Evolutionary conservation across 2,888 invertebrate species (phyloP), one percentile per base, ranked within the genome.

Genomic region (Podabrus alpinus): DNA sequence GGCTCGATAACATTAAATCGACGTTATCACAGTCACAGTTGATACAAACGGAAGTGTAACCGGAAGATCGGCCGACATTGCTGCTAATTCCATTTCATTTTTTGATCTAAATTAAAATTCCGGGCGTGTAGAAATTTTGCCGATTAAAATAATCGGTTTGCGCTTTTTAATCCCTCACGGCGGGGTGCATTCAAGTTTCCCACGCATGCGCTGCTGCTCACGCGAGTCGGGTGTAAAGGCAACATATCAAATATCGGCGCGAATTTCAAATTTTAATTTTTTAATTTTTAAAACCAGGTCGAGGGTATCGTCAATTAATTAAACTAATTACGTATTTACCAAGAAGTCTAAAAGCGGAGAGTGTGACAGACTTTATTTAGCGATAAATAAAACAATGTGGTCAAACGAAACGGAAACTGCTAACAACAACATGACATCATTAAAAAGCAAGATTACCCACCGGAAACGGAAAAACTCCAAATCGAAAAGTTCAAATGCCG

Each of bases 391-490:
- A 79, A 82, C 75, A 78, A 87, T 87, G 87, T 87, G 87, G 87
- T 87, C 87, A 76, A 87, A 86, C 79, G 86, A 86, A 80, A 83
- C 85, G 85, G 86, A 86, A 81, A 79, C 83, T 77, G 81, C 83
- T 75, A 83, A 83, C 81, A 83, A 83, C 80, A 84, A 84, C 77
- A 84, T 85, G 83, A 86, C 86, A 83, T 86, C 86, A 85, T 85
- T 86, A 79, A 85, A 85, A 82, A 86, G 83, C 81, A 87, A 87
- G 84, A 86, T 86, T 82, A 86, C 85, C 66, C 85, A 86, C 83
- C 80, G 86, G 85, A 87, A 87, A 81, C 86, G 85, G 82, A 86
- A 86, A 82, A 84, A 81, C 77, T 80, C 84, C 74, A 85, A 85
- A 79, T 73, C 82, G 62, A 78, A 79, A 75, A 74, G 70, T 73